Evolutionary conservation across 2,797 vertebrate genomes (phyloP).

Genomic region (Pangasius larnaudii): DNA sequence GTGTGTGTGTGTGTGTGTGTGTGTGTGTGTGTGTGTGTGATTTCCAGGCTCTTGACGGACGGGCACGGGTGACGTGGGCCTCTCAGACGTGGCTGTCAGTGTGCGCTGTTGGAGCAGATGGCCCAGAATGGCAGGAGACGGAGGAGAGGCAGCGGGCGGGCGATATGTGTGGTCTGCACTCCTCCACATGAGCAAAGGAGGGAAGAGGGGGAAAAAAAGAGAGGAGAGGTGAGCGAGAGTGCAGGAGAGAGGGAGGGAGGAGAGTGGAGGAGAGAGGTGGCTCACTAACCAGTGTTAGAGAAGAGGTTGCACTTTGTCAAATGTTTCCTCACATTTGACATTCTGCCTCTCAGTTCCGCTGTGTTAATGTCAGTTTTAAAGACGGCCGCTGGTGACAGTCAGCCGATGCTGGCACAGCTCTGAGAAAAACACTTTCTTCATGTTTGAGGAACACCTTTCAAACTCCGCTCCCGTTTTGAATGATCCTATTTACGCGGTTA

Average conservation of each 20-base stretch:
- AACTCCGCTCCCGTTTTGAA: neutral
- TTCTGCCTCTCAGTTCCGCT: constrained; percentile 24
- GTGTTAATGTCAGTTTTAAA: constrained; percentile 38
- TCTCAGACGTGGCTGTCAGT: constrained; percentile 67
- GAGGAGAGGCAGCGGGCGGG: constrained; percentile 54
- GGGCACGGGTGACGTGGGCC: constrained; percentile 72
- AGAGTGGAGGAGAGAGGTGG: neutral
- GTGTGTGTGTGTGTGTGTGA: constrained; percentile 27
- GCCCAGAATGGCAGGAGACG: constrained; percentile 43
- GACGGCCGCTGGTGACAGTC: constrained; percentile 25
- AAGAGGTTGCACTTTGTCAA: constrained; percentile 34
- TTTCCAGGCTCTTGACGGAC: constrained; percentile 71
- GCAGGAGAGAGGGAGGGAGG: constrained; percentile 1
- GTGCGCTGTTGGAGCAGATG: constrained; percentile 49
- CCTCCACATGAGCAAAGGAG: constrained; percentile 37
- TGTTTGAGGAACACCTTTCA: constrained; percentile 39
- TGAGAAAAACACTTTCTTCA: constrained; percentile 29
- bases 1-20: constrained; percentile 28
- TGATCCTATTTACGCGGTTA: neutral
- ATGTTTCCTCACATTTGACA: constrained; percentile 37
- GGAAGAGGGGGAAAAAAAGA: neutral
- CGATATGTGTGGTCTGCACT: constrained; percentile 51
- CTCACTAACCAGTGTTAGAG: constrained; percentile 27
- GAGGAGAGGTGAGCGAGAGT: constrained; percentile 30
- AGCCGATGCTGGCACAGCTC: constrained; percentile 29